Conservation (phyloP, 2,797 vertebrate species). For the Fistularia commersonii region DNA sequence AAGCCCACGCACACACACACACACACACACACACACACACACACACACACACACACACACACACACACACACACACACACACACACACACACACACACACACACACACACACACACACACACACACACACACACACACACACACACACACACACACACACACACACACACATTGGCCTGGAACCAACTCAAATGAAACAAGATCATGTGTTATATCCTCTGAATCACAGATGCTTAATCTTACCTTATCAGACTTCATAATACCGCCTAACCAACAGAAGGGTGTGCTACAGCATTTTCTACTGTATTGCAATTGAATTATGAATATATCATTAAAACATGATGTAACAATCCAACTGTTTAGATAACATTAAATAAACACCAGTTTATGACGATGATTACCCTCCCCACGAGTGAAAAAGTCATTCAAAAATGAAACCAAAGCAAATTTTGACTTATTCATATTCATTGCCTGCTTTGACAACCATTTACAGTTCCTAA, state of each 20-base stretch:
- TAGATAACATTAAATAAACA: no score
- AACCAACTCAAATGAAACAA: slow-evolving; percentile 24
- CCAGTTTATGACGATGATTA: no score
- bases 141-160: slow-evolving; percentile 13
- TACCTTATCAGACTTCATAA: slow-evolving; percentile 22
- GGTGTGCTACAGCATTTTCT: slow-evolving; percentile 16
- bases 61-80: slow-evolving; percentile 10
- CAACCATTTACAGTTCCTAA: no score
- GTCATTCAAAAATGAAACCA: no score
- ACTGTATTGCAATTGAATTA: neutral
- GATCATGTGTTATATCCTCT: slow-evolving; percentile 48
- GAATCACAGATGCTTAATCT: slow-evolving; percentile 41
- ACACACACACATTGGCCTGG: slow-evolving; percentile 16
- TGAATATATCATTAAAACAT: no score
- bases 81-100: slow-evolving; percentile 18
- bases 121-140: no score
- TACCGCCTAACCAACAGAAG: slow-evolving; percentile 23
- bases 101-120: slow-evolving; percentile 4
- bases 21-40: slow-evolving; percentile 5
- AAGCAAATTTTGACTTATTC: no score
- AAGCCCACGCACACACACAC: slow-evolving; percentile 14
- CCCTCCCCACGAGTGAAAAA: no score
- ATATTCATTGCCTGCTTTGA: no score
- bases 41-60: slow-evolving; percentile 17
- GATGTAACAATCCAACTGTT: neutral